phyloP scores from a whole-genome alignment of 1,140 invertebrate species.

The Dufourea novaeangliae region DNA sequence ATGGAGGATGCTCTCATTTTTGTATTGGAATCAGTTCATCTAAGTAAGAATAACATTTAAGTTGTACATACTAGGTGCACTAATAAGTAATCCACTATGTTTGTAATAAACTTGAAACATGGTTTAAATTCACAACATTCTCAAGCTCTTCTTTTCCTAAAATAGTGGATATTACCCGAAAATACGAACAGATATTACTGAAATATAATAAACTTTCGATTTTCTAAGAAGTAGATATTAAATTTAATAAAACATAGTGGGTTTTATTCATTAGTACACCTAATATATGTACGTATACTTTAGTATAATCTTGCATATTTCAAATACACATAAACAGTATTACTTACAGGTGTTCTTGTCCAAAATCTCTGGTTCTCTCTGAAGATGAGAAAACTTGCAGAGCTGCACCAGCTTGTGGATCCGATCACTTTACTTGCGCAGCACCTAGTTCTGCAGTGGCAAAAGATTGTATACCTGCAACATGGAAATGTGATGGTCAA shows the following conservation, averaged over 20 bases:
- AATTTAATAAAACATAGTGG: no score
- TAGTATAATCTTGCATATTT: neutral
- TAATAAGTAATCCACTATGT: no score
- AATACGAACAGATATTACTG: no score
- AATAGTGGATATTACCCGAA: no score
- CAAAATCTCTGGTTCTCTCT: constrained; percentile 87
- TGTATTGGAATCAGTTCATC: constrained; percentile 82
- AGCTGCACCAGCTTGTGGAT: constrained; percentile 87
- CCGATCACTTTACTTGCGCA: constrained; percentile 90
- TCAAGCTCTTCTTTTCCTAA: no score
- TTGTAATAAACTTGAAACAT: no score
- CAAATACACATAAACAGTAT: neutral
- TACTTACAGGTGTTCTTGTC: constrained; percentile 86
- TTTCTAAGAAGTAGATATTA: no score
- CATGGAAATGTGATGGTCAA: constrained; percentile 93
- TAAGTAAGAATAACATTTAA: constrained; percentile 62
- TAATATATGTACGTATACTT: neutral
- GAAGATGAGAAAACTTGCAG: constrained; percentile 87
- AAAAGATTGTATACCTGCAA: constrained; percentile 90
- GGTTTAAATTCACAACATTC: no score
- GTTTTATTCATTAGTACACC: no score
- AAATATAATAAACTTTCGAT: no score
- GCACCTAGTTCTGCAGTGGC: constrained; percentile 75
- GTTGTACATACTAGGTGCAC: no score
- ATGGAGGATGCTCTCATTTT: constrained; percentile 87